Evolutionary conservation across 1,140 invertebrate genomes (phyloP).

Genomic region (Homarus americanus): DNA sequence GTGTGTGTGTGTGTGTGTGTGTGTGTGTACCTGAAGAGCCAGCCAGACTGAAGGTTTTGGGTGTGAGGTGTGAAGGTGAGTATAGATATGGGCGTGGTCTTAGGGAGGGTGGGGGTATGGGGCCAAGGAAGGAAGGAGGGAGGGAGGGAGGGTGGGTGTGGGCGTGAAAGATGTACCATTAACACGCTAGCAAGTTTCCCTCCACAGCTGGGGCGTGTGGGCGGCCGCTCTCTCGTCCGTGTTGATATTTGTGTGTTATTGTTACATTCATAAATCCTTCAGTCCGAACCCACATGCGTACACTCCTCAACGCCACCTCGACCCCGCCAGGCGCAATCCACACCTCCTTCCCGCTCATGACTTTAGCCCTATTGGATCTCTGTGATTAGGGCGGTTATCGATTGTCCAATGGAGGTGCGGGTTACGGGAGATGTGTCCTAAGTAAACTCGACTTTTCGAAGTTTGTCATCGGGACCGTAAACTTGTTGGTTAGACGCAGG

Average conservation of each 20-base stretch:
- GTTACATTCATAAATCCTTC: constrained; percentile 74
- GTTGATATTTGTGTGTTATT: constrained; percentile 74
- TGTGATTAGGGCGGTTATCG: constrained; percentile 57
- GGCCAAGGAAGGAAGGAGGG: not conserved
- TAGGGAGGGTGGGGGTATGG: not conserved
- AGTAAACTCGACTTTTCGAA: constrained; percentile 73
- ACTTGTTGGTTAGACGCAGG: constrained; percentile 52
- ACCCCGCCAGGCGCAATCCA: constrained; percentile 19
- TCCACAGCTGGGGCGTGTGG: constrained; percentile 56
- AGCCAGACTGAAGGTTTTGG: not conserved
- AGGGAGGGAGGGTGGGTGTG: constrained; percentile 2
- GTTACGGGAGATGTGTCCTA: constrained; percentile 56
- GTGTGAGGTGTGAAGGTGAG: too few species aligned
- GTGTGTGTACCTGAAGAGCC: not conserved
- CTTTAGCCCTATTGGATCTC: constrained; percentile 59
- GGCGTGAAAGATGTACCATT: constrained; percentile 47
- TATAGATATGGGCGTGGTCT: not conserved
- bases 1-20: not conserved
- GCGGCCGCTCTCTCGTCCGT: constrained; percentile 51
- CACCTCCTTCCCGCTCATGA: not conserved
- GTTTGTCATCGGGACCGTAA: constrained; percentile 74
- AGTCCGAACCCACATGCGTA: constrained; percentile 68
- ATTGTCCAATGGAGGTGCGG: constrained; percentile 11
- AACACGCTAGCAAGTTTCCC: constrained; percentile 53
- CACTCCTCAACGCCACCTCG: constrained; percentile 54